Evolutionary conservation across 2,888 invertebrate genomes (phyloP), one percentile per base, ranked within the genome.

Genomic region (Agrotis ipsilon): DNA sequence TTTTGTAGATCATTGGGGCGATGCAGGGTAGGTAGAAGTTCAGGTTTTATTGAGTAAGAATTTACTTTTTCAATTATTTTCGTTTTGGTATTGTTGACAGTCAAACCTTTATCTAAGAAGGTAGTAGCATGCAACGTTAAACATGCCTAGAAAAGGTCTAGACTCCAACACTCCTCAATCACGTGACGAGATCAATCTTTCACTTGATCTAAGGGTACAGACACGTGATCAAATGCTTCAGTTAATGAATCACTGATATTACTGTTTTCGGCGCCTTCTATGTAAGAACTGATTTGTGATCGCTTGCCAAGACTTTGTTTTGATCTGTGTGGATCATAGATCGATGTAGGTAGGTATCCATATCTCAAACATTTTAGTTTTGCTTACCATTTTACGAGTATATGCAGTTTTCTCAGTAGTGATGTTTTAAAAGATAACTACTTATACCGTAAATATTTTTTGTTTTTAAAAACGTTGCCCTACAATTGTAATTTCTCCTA

Each of bases 241-340:
- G 18, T n/a, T 46, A 51, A 19, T 72, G 76, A 72, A 45, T 76
- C 77, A 72, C 32, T 43, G 55, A 68, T 46, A 55, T 68, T 18
- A 13, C 24, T 24, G 49, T 3, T 16, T 48, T 54, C 19, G 52
- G 43, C 75, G 68, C 76, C 72, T n/a, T 72, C 1, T 49, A 1
- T 75, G 48, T 18, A 57, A 27, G 58, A 48, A 1, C 19, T 51
- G 46, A 70, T 58, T 39, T 13, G 46, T 46, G 57, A 39, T 4
- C 16, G 32, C 45, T 76, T 27, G 72, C 72, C 77, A 76, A 57
- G 49, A 52, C 13, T 51, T 13, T 43, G 57, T 51, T 76, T 72
- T 49, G 19, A 54, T 74, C 21, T 21, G 3, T 16, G 9, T 9
- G 39, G 39, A 39, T 39, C 11, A 2, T n/a, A n/a, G n/a, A n/a